phyloP scores from a whole-genome alignment of 2,888 invertebrate species.

The Thalpophila matura region DNA sequence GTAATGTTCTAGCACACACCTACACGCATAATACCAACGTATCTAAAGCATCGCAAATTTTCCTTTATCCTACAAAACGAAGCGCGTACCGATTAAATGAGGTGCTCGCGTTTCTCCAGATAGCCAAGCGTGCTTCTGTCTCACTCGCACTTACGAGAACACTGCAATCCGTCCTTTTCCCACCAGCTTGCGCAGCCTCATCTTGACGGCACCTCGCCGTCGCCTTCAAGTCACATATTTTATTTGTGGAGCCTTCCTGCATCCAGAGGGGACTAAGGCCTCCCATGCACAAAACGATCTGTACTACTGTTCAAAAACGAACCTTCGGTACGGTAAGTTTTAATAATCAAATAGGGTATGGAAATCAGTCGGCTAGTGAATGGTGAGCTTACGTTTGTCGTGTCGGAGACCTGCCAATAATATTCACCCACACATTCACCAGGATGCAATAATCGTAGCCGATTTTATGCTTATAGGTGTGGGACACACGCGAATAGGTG shows the following conservation, averaged over 20 bases:
- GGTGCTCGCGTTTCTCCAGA: slow-evolving; percentile 90
- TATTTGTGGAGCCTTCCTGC: slow-evolving; percentile 90
- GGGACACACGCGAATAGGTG: slow-evolving; percentile 72
- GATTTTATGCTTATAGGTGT: slow-evolving; percentile 83
- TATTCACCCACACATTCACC: slow-evolving; percentile 87
- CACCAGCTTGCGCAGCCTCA: slow-evolving; percentile 85
- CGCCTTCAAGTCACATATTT: slow-evolving; percentile 90
- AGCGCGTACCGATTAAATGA: slow-evolving; percentile 90
- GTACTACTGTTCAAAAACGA: slow-evolving; percentile 61
- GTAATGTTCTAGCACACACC: slow-evolving; percentile 59
- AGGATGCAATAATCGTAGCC: slow-evolving; percentile 81
- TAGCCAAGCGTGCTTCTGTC: slow-evolving; percentile 81
- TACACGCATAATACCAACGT: slow-evolving; percentile 66
- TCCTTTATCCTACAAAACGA: slow-evolving; percentile 87
- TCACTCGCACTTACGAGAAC: slow-evolving; percentile 67
- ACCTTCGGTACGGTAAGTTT: slow-evolving; percentile 56
- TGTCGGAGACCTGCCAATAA: slow-evolving; percentile 86
- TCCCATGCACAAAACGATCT: slow-evolving; percentile 77
- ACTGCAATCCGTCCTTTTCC: slow-evolving; percentile 71
- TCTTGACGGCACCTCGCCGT: slow-evolving; percentile 88
- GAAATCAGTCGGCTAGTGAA: slow-evolving; percentile 72
- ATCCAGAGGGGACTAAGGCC: slow-evolving; percentile 86
- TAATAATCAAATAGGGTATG: slow-evolving; percentile 56
- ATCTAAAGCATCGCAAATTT: slow-evolving; percentile 83
- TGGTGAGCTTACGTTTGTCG: slow-evolving; percentile 78